Evolutionary conservation across 2,113 vertebrate species (phyloP).

Genomic region (Pseudorhombus dupliciocellatus): DNA sequence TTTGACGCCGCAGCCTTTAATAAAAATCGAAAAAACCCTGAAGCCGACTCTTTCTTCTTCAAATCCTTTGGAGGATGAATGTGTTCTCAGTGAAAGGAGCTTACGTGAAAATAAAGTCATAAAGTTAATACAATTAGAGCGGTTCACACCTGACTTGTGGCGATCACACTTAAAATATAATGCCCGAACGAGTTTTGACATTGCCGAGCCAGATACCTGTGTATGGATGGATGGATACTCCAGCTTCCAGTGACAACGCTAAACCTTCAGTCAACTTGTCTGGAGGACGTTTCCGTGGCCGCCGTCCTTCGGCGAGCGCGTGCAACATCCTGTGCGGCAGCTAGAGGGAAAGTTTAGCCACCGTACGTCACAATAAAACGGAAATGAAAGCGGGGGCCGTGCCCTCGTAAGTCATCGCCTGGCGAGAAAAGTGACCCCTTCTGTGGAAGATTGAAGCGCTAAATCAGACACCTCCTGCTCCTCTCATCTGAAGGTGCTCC

Average conservation of each 20-base stretch:
- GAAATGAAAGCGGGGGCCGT: conserved; percentile 59
- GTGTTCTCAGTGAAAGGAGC: conserved; percentile 12
- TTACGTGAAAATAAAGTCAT: background rate
- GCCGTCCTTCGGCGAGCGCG: conserved; percentile 20
- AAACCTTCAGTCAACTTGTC: conserved; percentile 6
- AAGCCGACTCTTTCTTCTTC: conserved; percentile 19
- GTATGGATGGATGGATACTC: background rate
- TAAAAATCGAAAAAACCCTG: conserved; percentile 40
- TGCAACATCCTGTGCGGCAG: conserved; percentile 6
- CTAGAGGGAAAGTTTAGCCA: conserved; percentile 38
- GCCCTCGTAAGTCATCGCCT: conserved; percentile 63
- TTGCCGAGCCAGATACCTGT: too few species aligned
- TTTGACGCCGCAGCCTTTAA: conserved; percentile 2
- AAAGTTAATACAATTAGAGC: background rate
- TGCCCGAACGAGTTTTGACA: too few species aligned
- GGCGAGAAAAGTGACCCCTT: conserved; percentile 54
- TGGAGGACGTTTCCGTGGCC: background rate
- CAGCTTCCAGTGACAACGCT: background rate
- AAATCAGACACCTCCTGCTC: conserved; percentile 64
- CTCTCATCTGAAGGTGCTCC: conserved; percentile 55
- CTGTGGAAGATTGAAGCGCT: conserved; percentile 59
- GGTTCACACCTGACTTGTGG: background rate
- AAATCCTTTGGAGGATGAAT: conserved; percentile 12
- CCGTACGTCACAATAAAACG: conserved; percentile 59
- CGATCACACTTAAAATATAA: too few species aligned